Evolutionary conservation across 2,797 vertebrate genomes (phyloP).

Genomic region (Gymnothorax javanicus): DNA sequence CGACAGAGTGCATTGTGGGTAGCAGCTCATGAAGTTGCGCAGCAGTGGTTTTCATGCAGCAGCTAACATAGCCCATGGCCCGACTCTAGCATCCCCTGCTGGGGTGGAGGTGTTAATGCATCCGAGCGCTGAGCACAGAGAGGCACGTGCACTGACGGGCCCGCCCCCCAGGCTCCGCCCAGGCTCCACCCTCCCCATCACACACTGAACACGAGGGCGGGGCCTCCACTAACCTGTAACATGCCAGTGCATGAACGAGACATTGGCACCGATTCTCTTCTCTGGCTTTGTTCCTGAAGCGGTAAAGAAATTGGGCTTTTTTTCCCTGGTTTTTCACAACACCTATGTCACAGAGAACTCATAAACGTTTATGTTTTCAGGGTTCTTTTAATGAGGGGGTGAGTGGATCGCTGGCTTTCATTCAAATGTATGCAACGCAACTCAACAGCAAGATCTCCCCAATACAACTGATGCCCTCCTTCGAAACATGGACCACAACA

Average conservation of each 20-base stretch:
- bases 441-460: background rate
- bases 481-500: conserved; percentile 2
- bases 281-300: conserved; percentile 46
- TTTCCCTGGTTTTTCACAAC: conserved; percentile 44
- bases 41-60: conserved; percentile 18
- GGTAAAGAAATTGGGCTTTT: conserved; percentile 46
- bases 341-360: conserved; percentile 43
- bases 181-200: background rate
- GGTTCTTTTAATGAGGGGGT: background rate
- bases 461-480: background rate
- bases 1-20: background rate
- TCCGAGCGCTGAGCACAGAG: conserved; percentile 7
- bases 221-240: conserved; percentile 48
- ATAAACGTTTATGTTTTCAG: conserved; percentile 39
- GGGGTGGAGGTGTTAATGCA: conserved; percentile 37
- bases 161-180: background rate
- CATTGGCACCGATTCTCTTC: conserved; percentile 36
- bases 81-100: conserved; percentile 25
- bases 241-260: conserved; percentile 38
- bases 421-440: conserved; percentile 28
- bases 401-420: conserved; percentile 41
- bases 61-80: background rate
- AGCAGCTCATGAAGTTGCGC: conserved; percentile 5
- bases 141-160: background rate
- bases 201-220: conserved; percentile 12